phyloP scores from a whole-genome alignment of 2,797 vertebrate genomes.

The Coendou prehensilis region DNA sequence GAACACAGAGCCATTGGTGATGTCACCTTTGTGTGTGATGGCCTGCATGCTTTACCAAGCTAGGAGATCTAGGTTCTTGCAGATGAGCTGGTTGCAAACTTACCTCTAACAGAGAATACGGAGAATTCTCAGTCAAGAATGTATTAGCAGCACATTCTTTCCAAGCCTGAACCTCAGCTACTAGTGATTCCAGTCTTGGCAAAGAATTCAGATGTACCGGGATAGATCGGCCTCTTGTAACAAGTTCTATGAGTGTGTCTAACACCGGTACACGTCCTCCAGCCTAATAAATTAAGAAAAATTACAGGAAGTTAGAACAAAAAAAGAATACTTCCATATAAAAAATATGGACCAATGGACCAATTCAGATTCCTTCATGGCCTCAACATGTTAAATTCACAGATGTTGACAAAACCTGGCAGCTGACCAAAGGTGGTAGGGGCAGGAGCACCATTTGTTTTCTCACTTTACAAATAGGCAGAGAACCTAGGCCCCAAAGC shows the following conservation, averaged over 20 bases:
- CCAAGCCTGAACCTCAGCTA: constrained; percentile 95
- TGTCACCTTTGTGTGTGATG: neutral
- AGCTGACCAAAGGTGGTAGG: neutral
- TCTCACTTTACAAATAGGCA: neutral
- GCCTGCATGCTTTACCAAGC: neutral
- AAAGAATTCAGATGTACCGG: constrained; percentile 95
- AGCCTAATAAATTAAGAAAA: constrained; percentile 85
- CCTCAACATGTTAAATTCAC: neutral
- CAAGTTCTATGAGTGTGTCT: constrained; percentile 94
- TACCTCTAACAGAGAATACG: constrained; percentile 96
- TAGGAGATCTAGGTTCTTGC: neutral
- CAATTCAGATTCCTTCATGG: neutral
- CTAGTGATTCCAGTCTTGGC: constrained; percentile 93
- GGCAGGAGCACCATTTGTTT: neutral
- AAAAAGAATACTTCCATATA: neutral
- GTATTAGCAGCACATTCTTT: constrained; percentile 96
- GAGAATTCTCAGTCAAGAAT: constrained; percentile 94
- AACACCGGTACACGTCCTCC: constrained; percentile 96
- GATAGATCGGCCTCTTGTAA: constrained; percentile 94
- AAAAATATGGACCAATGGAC: neutral
- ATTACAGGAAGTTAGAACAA: neutral
- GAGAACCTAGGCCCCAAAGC: neutral
- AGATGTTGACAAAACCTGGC: neutral
- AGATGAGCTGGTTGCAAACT: neutral
- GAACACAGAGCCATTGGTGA: neutral